Conservation (phyloP, 2,797 vertebrate species). For the Benthosema pterotum region DNA sequence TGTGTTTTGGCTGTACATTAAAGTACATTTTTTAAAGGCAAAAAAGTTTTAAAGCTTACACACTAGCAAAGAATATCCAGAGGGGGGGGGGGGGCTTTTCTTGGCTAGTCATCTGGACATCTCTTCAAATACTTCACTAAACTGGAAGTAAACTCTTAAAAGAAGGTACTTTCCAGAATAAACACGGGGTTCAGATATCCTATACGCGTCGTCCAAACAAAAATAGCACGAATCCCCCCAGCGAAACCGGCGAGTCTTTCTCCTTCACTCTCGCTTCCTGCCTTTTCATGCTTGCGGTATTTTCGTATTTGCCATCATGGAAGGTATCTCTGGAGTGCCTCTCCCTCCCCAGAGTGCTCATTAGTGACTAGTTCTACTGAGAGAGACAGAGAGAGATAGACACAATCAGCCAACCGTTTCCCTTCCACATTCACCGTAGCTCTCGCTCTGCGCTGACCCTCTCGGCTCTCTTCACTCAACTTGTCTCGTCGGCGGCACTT, state of each 20-base stretch:
- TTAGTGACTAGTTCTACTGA: conserved; percentile 41
- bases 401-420: not conserved
- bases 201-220: not conserved
- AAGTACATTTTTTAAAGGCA: not conserved
- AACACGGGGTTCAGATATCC: conserved; percentile 13
- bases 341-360: conserved; percentile 64
- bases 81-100: conserved; percentile 10
- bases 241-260: conserved; percentile 6
- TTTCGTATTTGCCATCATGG: not conserved
- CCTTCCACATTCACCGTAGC: not conserved
- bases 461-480: no score
- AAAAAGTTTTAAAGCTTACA: not conserved
- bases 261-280: conserved; percentile 12
- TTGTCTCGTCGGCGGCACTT: no score
- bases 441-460: no score
- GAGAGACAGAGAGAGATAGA: not conserved
- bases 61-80: conserved; percentile 19
- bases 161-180: conserved; percentile 18
- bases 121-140: conserved; percentile 10
- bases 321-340: conserved; percentile 24
- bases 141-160: conserved; percentile 2
- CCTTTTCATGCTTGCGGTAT: not conserved
- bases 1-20: no score
- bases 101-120: conserved; percentile 11
- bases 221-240: conserved; percentile 1